These are phyloP conservation scores for Hydrotaea diabolus DNA, from an alignment of 2,888 invertebrate species.

Conservation along the genomic window DNA sequence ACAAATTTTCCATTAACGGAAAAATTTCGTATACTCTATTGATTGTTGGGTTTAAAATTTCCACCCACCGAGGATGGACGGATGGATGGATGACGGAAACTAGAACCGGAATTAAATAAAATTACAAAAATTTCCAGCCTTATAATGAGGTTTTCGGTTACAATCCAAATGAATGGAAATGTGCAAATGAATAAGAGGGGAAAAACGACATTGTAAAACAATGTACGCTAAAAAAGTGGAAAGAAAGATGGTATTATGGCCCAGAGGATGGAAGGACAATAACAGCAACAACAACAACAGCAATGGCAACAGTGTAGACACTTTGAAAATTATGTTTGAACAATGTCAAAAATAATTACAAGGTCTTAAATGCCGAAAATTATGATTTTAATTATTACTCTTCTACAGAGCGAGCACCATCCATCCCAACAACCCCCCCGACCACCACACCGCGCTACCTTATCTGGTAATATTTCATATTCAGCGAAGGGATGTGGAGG, in stretches of 20 bases:
- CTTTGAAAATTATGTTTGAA: constrained; percentile 65
- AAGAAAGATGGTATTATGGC: constrained; percentile 22
- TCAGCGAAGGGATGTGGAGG: background rate
- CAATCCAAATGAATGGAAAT: constrained; percentile 11
- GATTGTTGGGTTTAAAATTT: constrained; percentile 52
- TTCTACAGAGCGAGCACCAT: no score
- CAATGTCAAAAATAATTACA: constrained; percentile 79
- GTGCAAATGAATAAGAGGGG: no score
- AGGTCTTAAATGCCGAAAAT: constrained; percentile 79
- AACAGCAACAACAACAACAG: constrained; percentile 8
- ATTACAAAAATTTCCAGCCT: constrained; percentile 28
- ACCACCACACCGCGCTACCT: background rate
- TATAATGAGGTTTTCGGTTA: constrained; percentile 61
- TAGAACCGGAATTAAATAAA: constrained; percentile 34
- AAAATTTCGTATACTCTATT: constrained; percentile 37
- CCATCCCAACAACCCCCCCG: background rate
- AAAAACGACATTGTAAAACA: no score
- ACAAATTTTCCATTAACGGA: constrained; percentile 12
- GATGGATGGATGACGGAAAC: background rate
- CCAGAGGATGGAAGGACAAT: background rate
- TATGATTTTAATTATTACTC: constrained; percentile 78
- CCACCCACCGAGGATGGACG: constrained; percentile 24
- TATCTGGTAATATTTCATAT: no score
- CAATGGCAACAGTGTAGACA: constrained; percentile 21
- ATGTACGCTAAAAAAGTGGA: no score